phyloP scores from a whole-genome alignment of 2,797 vertebrate genomes.

The Sternotherus odoratus region DNA sequence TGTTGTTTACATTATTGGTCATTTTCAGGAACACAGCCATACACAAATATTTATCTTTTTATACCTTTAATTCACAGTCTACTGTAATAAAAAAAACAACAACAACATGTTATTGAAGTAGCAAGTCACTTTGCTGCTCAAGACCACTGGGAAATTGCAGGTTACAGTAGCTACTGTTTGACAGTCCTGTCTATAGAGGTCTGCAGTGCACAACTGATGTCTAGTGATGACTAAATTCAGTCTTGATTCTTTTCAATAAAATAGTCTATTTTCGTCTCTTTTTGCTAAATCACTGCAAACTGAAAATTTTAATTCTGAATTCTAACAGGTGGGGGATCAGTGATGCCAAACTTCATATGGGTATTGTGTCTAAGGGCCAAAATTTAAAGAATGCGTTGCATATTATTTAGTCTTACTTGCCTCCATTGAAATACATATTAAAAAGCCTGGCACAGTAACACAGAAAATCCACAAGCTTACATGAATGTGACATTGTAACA shows the following conservation, averaged over 20 bases:
- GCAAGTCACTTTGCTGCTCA: background rate
- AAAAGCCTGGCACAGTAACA: background rate
- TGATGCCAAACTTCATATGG: background rate
- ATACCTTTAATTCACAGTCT: background rate
- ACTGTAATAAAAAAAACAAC: background rate
- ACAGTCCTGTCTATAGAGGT: fast-evolving
- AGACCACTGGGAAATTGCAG: background rate
- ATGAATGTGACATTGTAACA: background rate
- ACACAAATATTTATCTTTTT: conserved; percentile 34
- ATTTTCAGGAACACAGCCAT: background rate
- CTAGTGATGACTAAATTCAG: conserved; percentile 16
- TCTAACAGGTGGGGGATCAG: background rate
- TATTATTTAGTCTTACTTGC: background rate
- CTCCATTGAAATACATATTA: background rate
- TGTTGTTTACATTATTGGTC: conserved; percentile 39
- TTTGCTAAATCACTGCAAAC: conserved; percentile 12
- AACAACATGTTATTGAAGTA: background rate
- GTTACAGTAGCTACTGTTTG: background rate
- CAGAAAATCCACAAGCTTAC: background rate
- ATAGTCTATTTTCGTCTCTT: background rate
- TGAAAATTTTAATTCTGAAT: conserved; percentile 40
- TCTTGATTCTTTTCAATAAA: conserved; percentile 11
- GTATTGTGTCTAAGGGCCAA: fast-evolving
- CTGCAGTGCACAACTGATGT: background rate
- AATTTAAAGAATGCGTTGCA: background rate